phyloP scores from a whole-genome alignment of 2,797 vertebrate genomes.

The Sebastes paucispinis region DNA sequence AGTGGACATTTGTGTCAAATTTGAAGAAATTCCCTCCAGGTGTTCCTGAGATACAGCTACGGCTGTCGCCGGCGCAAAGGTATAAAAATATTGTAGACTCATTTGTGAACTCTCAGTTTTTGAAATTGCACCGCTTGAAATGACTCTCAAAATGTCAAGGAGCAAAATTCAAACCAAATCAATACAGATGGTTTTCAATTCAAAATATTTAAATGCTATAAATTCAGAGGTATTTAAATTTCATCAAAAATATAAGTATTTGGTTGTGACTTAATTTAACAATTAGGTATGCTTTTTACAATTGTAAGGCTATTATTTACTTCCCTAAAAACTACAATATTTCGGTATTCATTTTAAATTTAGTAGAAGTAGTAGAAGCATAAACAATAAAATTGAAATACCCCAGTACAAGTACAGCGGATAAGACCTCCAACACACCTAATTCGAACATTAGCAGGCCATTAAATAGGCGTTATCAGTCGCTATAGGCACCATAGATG shows the following conservation, averaged over 20 bases:
- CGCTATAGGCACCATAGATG: too few species aligned
- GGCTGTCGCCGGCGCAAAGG: too few species aligned
- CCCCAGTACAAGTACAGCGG: neutral
- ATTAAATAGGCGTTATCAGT: too few species aligned
- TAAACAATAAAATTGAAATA: neutral
- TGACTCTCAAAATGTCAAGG: neutral
- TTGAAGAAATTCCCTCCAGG: too few species aligned
- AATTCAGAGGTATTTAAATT: neutral
- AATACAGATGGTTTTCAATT: neutral
- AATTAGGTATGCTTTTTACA: neutral
- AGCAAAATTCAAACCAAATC: neutral
- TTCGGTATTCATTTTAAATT: neutral
- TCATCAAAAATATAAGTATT: neutral
- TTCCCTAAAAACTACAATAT: neutral
- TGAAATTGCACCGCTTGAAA: neutral
- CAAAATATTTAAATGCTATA: neutral
- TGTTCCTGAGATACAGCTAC: too few species aligned
- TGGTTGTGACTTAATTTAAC: neutral
- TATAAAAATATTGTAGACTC: too few species aligned
- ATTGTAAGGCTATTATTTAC: neutral
- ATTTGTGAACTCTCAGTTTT: too few species aligned
- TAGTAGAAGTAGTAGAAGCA: neutral
- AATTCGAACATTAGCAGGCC: fast-evolving
- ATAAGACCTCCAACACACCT: neutral
- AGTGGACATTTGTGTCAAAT: too few species aligned